Evolutionary conservation across 1,140 invertebrate species (phyloP), one percentile per base, ranked within the genome.

Genomic region (Hycleus phaleratus): DNA sequence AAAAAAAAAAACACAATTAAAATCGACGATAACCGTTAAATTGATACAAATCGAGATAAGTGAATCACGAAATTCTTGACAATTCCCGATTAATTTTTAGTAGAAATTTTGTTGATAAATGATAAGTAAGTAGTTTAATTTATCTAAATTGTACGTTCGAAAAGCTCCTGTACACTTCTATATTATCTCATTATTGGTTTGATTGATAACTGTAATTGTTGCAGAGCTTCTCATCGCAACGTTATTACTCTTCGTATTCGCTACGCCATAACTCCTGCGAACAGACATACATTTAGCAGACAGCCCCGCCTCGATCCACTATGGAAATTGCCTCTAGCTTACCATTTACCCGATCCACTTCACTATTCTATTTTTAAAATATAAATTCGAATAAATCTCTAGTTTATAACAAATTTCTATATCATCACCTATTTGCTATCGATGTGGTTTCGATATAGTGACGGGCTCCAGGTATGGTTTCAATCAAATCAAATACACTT

Each of bases 211-310:
- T 54, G 32, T 49, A 48, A 47, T 63, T 78, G 75, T 81, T 82
- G 61, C 84, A 87, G 84, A 81, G 79, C 74, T 85, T 85, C 73
- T 81, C 83, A 60, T 85, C 84, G 55, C 80, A 82, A 61, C 80
- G 83, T 62, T 86, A 85, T 79, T 86, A 85, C 76, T 86, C 84
- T 61, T 81, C 84, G 64, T 82, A 80, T 69, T 81, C 80, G 54
- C 76, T 84, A 70, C 79, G 83, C 62, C 83, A 85, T 74, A 86
- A 86, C 72, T 86, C 84, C 74, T 85, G 84, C 76, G 84, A 86
- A 77, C 84, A 86, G 75, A 86, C 83, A 69, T 86, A 83, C 77
- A 87, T 87, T 80, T 87, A 86, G 83, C 71, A 73, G 49, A 68
- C 68, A 63, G 69, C 70, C 67, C 66, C 68, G 63, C 61, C 65